Evolutionary conservation across 2,888 invertebrate species (phyloP).

Genomic region (Dicyrtomina minuta): DNA sequence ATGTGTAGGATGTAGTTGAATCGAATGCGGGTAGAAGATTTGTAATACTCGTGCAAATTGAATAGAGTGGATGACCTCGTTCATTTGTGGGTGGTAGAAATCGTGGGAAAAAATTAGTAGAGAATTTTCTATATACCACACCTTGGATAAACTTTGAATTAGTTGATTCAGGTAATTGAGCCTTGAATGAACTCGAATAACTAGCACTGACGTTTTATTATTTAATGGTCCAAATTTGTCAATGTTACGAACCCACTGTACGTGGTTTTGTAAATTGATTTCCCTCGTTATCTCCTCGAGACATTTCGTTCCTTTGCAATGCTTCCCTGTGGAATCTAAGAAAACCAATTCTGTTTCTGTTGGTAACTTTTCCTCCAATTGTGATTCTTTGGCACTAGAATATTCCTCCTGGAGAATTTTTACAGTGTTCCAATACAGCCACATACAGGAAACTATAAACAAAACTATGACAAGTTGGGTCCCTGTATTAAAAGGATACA

Average conservation of each 20-base stretch:
- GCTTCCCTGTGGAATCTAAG: too few species aligned
- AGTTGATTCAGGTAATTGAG: conserved; percentile 91
- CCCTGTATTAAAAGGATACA: too few species aligned
- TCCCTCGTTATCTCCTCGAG: too few species aligned
- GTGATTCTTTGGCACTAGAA: too few species aligned
- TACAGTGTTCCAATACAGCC: too few species aligned
- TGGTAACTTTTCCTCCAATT: too few species aligned
- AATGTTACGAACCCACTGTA: conserved; percentile 80
- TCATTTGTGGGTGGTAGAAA: conserved; percentile 87
- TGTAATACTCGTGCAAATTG: conserved; percentile 96
- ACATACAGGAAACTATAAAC: too few species aligned
- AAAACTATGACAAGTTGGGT: too few species aligned
- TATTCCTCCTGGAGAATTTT: too few species aligned
- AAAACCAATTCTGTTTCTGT: too few species aligned
- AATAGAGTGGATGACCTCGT: conserved; percentile 83
- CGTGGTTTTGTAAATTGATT: too few species aligned
- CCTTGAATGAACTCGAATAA: conserved; percentile 84
- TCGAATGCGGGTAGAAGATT: conserved; percentile 95
- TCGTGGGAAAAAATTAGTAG: conserved; percentile 96
- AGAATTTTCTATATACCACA: conserved; percentile 81
- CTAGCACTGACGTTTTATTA: conserved; percentile 82
- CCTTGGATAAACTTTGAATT: conserved; percentile 87
- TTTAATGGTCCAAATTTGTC: conserved; percentile 84
- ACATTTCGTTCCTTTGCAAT: too few species aligned
- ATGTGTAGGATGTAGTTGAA: conserved; percentile 87